Conservation (phyloP, 2,797 vertebrate species). For the Hydrophis major region DNA sequence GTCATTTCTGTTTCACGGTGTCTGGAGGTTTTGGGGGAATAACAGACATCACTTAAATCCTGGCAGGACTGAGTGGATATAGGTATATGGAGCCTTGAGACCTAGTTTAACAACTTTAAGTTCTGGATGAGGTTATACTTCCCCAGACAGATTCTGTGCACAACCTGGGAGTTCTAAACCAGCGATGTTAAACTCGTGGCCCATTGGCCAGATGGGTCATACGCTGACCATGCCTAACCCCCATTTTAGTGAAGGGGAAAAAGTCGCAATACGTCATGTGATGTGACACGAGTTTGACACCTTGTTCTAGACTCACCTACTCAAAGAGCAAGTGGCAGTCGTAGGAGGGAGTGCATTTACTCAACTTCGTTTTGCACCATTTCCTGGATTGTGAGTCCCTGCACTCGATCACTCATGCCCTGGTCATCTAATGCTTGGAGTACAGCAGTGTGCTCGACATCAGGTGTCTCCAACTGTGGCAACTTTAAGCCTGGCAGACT, state of each 20-base stretch:
- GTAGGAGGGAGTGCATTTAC: neutral
- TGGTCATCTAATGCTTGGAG: neutral
- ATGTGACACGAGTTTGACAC: no score
- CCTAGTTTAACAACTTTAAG: neutral
- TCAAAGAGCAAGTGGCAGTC: neutral
- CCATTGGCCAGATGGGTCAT: no score
- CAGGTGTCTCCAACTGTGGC: no score
- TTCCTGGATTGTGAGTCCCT: neutral
- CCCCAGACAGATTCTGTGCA: neutral
- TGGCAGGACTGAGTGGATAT: neutral
- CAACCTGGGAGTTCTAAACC: neutral
- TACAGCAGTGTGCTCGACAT: neutral
- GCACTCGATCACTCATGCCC: neutral
- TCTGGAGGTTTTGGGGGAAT: neutral
- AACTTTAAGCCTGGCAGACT: no score
- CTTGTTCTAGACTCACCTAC: neutral
- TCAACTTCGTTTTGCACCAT: neutral
- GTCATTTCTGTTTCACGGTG: neutral
- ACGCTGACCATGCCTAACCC: no score
- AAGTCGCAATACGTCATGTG: no score
- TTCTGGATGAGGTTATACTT: neutral
- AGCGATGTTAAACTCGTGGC: no score
- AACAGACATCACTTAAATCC: neutral
- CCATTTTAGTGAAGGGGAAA: no score
- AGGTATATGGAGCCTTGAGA: neutral